Evolutionary conservation across 2,113 vertebrate genomes (phyloP).

Genomic region (Hippocampus comes): DNA sequence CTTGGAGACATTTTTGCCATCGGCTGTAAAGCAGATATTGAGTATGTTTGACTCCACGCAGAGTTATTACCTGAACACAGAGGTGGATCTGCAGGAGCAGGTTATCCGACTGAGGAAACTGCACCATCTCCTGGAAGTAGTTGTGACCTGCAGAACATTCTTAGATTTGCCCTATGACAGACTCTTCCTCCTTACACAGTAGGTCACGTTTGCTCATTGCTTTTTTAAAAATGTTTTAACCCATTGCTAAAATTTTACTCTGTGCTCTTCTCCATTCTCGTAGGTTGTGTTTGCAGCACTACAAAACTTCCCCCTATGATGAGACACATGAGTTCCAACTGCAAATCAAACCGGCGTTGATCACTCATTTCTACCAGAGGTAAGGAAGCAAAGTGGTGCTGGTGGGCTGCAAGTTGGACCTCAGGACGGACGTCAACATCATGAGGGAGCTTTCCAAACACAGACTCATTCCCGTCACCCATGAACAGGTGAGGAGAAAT

Average conservation of each 20-base stretch:
- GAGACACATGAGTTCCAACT: constrained; percentile 86
- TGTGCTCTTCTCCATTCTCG: not conserved
- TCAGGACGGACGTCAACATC: constrained; percentile 86
- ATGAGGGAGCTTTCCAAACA: constrained; percentile 92
- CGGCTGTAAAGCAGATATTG: not conserved
- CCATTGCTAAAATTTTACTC: not conserved
- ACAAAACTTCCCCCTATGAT: constrained; percentile 82
- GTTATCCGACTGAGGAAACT: constrained; percentile 84
- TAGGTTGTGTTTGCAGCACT: constrained; percentile 89
- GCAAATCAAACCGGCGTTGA: constrained; percentile 80
- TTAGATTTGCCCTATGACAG: constrained; percentile 84
- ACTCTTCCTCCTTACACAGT: constrained; percentile 91
- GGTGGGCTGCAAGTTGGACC: constrained; percentile 94
- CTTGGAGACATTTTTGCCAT: not conserved
- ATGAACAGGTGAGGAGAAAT: constrained; percentile 84
- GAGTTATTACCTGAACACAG: constrained; percentile 85
- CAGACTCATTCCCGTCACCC: constrained; percentile 89
- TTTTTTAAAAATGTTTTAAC: not conserved
- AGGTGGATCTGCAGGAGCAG: constrained; percentile 85
- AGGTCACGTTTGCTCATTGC: constrained; percentile 37
- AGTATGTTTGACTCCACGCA: constrained; percentile 46
- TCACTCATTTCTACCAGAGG: constrained; percentile 87
- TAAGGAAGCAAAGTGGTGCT: constrained; percentile 88
- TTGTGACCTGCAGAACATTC: constrained; percentile 82
- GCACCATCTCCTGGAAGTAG: constrained; percentile 90